A percentile compares a stretch with the other conserved stretches of the same genome.
Evolutionary conservation across 2,888 invertebrate genomes (phyloP).

Genomic region (Synergus gifuensis): DNA sequence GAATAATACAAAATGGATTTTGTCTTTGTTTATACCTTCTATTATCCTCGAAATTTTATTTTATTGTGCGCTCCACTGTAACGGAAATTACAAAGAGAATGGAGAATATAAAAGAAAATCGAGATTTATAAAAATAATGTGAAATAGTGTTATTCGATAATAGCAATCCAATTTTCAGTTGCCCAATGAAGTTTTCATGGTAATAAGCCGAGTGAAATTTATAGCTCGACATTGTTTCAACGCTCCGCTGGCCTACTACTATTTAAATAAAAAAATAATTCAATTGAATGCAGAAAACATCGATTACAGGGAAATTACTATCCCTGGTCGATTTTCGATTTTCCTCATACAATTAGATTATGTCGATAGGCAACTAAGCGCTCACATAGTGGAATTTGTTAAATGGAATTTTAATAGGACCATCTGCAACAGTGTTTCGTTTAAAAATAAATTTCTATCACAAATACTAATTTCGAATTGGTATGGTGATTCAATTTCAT

Average conservation of each 20-base stretch:
- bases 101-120: too few relatives aligned
- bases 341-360: not conserved
- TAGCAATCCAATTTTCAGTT: slow-evolving; percentile 13
- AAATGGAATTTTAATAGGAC: not conserved
- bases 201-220: slow-evolving; percentile 28
- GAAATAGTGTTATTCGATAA: not conserved
- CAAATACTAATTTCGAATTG: not conserved
- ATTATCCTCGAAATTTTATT: too few relatives aligned
- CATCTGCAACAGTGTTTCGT: not conserved
- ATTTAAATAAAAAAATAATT: slow-evolving; percentile 28
- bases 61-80: not conserved
- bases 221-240: slow-evolving; percentile 22
- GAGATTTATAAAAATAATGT: not conserved
- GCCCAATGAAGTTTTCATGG: slow-evolving; percentile 23
- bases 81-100: not conserved
- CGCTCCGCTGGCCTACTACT: not conserved
- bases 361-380: not conserved
- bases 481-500: not conserved
- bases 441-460: not conserved
- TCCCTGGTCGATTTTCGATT: slow-evolving; percentile 15
- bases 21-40: too few relatives aligned
- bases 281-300: slow-evolving; percentile 6
- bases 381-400: not conserved
- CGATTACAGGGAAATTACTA: slow-evolving; percentile 18
- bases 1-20: too few relatives aligned